phyloP scores from a whole-genome alignment of 2,888 invertebrate species.

The Sialis fuliginosa region DNA sequence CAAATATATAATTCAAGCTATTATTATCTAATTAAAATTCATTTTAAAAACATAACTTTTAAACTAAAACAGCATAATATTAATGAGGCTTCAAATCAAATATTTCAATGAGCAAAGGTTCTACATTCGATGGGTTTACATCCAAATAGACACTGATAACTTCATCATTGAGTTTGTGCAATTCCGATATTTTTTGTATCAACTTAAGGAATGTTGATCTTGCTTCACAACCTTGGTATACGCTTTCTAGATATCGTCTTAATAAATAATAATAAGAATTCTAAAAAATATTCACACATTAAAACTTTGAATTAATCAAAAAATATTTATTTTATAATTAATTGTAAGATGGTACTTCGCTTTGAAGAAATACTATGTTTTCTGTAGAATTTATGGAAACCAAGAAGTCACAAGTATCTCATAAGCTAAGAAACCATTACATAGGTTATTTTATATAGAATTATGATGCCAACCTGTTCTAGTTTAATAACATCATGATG shows the following conservation, averaged over 20 bases:
- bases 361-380: too few relatives aligned
- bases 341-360: neutral
- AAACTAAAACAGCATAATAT: constrained; percentile 4
- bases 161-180: constrained; percentile 75
- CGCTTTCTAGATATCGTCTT: constrained; percentile 66
- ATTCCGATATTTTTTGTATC: constrained; percentile 80
- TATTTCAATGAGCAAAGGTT: constrained; percentile 86
- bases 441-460: too few relatives aligned
- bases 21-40: too few relatives aligned
- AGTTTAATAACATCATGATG: constrained; percentile 71
- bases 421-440: too few relatives aligned
- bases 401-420: neutral
- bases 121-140: constrained; percentile 80
- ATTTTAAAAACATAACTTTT: too few relatives aligned
- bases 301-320: neutral
- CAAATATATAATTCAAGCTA: too few relatives aligned
- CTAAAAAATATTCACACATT: constrained; percentile 24
- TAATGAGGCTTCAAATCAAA: constrained; percentile 67
- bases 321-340: neutral
- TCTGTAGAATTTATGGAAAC: too few relatives aligned
- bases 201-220: constrained; percentile 73
- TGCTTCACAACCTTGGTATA: constrained; percentile 72
- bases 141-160: constrained; percentile 85
- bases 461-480: constrained; percentile 45
- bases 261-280: constrained; percentile 81